Base-by-base conservation (phyloP, 2,113 vertebrate genomes). In the Loxodonta africana region DNA sequence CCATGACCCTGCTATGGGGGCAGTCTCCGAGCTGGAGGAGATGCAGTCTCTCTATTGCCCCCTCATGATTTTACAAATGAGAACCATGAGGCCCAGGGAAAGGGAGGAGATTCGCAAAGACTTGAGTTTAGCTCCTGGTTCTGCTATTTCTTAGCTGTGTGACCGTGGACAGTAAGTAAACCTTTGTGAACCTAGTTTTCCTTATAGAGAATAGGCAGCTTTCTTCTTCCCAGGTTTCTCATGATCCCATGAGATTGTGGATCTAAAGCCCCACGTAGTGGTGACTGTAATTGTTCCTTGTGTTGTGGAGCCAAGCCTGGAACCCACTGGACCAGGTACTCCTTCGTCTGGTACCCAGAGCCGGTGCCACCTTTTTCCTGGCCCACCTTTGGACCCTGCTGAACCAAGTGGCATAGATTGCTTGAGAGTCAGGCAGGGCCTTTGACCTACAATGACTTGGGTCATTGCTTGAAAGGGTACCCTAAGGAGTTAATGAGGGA, bases 81-180 rank as follows among this genome's bases (percentile, higher is more conserved):
- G 71, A 51, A 25, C 48, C 18, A 84, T 51, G 74, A 89, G 51
- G 74, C 53, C 80, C 78, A 46, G 65, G 46, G 60, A 44, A 20
- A 65, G n/a, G 0, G 0, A 28, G 62, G n/a, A 33, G 46, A 69
- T 6, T 11, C 0, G 1, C 30, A n/a, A 2, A 46, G 62, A 53
- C 51, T 33, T 11, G 51, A 84, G 14, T 65, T 73, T 63, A 48
- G n/a, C 53, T 74, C 28, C 11, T 78, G 41, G n/a, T 73, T 71
- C 28, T 90, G 18, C 80, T 78, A 46, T 0, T 26, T 85, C 1
- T 21, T 85, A 51, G 74, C 77, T 26, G 8, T 63, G 41, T 23
- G 88, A 33, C 80, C 11, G 0, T 9, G 1, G 60, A 21, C 74
- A 5, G 7, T 2, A 1, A 51, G 7, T 46, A 12, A 80, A 0